Percentiles rank a stretch among this genome's conserved stretches.
Conservation (phyloP, 2,797 vertebrate genomes). For the Cyprinodon diabolis region DNA sequence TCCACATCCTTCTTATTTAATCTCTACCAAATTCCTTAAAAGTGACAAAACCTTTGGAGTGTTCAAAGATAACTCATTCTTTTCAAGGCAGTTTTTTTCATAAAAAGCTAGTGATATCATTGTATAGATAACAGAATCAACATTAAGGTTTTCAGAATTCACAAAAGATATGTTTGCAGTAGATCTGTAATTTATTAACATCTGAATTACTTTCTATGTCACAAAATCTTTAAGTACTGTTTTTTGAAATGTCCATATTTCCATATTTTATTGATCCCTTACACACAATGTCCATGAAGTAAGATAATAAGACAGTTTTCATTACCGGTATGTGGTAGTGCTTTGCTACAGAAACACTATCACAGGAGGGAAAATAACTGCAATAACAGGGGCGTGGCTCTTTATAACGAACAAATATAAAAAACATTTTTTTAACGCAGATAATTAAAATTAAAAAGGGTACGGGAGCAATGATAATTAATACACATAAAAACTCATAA, state of each 20-base stretch:
- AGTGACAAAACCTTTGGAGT: constrained; percentile 30
- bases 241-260: constrained; percentile 27
- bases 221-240: constrained; percentile 28
- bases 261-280: constrained; percentile 22
- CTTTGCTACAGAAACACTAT: neutral
- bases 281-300: neutral
- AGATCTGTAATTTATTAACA: constrained; percentile 27
- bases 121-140: constrained; percentile 28
- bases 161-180: constrained; percentile 16
- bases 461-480: neutral
- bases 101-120: constrained; percentile 18
- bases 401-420: neutral
- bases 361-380: neutral
- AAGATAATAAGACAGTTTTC: neutral
- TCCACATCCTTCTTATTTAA: constrained; percentile 44
- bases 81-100: constrained; percentile 28
- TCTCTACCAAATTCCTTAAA: constrained; percentile 47
- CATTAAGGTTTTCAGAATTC: constrained; percentile 17
- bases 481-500: neutral
- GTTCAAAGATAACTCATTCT: constrained; percentile 6
- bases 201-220: constrained; percentile 20
- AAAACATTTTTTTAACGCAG: neutral
- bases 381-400: too few relatives aligned
- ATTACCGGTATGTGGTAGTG: neutral
- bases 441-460: neutral